phyloP scores from a whole-genome alignment of 2,888 invertebrate genomes.

The Macaria liturata region DNA sequence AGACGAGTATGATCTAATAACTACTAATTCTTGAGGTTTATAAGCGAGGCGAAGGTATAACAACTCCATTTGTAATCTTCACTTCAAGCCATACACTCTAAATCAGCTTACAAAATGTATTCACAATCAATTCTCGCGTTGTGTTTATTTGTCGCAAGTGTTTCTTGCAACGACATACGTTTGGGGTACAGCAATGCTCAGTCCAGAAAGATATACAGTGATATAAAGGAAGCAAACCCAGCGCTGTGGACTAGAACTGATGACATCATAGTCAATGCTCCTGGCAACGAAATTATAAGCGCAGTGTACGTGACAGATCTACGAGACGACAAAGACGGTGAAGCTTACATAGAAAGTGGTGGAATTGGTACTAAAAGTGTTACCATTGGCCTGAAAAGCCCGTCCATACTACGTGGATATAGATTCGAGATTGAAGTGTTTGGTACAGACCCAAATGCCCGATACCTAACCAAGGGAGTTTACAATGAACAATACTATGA shows the following conservation, averaged over 20 bases:
- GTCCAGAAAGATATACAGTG: conserved; percentile 59
- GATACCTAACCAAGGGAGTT: conserved; percentile 51
- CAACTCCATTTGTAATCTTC: conserved; percentile 15
- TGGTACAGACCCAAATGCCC: conserved; percentile 44
- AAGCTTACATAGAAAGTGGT: conserved; percentile 60
- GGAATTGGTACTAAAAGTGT: conserved; percentile 64
- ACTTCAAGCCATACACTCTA: conserved; percentile 3
- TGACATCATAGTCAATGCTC: conserved; percentile 55
- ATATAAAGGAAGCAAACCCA: conserved; percentile 62
- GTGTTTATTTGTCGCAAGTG: conserved; percentile 9
- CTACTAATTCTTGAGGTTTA: conserved; percentile 27
- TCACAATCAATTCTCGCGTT: conserved; percentile 18
- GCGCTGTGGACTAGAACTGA: conserved; percentile 68
- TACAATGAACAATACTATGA: conserved; percentile 35
- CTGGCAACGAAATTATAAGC: conserved; percentile 58
- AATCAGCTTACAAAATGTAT: conserved; percentile 23
- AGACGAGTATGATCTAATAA: conserved; percentile 27
- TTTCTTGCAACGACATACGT: conserved; percentile 31
- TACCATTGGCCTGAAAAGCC: conserved; percentile 63
- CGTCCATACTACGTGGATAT: conserved; percentile 64
- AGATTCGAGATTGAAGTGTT: conserved; percentile 68
- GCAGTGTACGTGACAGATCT: conserved; percentile 65
- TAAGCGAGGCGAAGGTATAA: conserved; percentile 9
- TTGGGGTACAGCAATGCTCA: conserved; percentile 25
- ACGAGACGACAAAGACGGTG: conserved; percentile 62